phyloP scores from a whole-genome alignment of 2,888 invertebrate genomes.

The Odontothrips loti region DNA sequence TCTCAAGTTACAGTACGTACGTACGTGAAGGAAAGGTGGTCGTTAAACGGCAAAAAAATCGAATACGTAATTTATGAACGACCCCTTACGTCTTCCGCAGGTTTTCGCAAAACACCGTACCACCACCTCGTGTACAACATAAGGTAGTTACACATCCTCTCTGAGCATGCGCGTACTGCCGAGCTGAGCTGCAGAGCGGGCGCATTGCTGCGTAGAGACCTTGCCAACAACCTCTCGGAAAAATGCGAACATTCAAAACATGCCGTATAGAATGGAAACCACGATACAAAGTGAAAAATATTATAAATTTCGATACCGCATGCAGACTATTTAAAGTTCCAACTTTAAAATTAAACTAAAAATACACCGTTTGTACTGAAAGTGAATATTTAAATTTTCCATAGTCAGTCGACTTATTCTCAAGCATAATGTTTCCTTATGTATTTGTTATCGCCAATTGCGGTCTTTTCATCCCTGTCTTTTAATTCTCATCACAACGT shows the following conservation, averaged over 20 bases:
- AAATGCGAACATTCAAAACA: not conserved
- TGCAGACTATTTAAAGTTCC: not conserved
- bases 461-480: too few relatives aligned
- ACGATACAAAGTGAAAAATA: too few relatives aligned
- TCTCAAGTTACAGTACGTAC: too few relatives aligned
- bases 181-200: not conserved
- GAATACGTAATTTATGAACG: too few relatives aligned
- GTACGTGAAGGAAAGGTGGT: too few relatives aligned
- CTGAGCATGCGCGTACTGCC: not conserved
- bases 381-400: not conserved
- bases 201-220: not conserved
- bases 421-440: not conserved
- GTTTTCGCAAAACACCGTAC: too few relatives aligned
- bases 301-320: not conserved
- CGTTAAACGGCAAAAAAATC: too few relatives aligned
- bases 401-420: not conserved
- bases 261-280: not conserved
- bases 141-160: too few relatives aligned
- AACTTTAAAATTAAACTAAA: not conserved
- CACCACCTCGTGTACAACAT: too few relatives aligned
- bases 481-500: too few relatives aligned
- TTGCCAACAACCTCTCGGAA: not conserved
- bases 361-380: not conserved
- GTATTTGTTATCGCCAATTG: too few relatives aligned
- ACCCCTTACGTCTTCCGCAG: too few relatives aligned